Conservation (phyloP, 2,113 vertebrate genomes). For the Laticauda colubrina region DNA sequence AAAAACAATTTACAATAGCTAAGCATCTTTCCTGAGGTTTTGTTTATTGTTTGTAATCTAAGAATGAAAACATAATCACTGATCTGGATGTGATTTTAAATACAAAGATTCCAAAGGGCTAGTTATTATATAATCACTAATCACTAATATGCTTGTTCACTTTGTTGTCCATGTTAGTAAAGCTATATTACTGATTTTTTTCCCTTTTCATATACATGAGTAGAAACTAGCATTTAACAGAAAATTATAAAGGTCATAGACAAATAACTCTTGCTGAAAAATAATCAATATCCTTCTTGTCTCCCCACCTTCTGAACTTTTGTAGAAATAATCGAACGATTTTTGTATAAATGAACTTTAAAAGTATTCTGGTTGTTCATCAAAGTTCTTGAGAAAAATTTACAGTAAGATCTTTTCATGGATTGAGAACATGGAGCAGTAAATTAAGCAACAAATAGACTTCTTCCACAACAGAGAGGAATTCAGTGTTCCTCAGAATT, state of each 20-base stretch:
- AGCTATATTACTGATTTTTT: background rate
- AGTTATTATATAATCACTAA: background rate
- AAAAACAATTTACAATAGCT: background rate
- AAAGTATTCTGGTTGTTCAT: background rate
- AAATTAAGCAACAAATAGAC: background rate
- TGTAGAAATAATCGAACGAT: background rate
- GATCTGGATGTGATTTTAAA: background rate
- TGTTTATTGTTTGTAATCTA: background rate
- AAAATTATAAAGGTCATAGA: background rate
- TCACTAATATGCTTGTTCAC: background rate
- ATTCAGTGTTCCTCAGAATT: background rate
- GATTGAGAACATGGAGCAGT: background rate
- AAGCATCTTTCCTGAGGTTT: background rate
- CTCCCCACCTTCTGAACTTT: background rate
- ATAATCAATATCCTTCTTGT: background rate
- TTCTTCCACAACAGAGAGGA: background rate
- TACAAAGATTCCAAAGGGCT: background rate
- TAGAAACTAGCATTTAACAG: background rate
- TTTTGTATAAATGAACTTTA: background rate
- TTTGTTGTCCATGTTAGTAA: background rate
- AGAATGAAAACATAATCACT: background rate
- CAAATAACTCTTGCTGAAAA: background rate
- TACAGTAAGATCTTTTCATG: background rate
- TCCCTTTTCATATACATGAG: background rate
- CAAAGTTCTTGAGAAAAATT: background rate